Conservation (phyloP, 1,140 invertebrate genomes). For the Ladona fulva region DNA sequence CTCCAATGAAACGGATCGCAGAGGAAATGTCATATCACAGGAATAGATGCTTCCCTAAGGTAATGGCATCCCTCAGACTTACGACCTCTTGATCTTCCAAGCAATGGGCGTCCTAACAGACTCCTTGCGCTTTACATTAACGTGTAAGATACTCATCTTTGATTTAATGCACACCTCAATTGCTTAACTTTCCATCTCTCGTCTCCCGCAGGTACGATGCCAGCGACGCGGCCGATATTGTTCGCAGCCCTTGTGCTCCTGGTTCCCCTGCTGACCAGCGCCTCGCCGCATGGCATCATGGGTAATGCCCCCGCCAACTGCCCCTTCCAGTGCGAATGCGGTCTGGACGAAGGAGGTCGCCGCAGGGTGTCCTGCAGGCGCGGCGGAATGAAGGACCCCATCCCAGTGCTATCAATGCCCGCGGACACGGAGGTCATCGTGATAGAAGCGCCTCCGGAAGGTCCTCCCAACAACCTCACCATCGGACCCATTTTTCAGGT, state of each 20-base stretch:
- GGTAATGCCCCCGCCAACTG: background rate
- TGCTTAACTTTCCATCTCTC: too few relatives aligned
- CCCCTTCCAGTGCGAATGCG: constrained; percentile 5
- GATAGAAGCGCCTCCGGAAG: constrained; percentile 57
- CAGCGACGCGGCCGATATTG: too few relatives aligned
- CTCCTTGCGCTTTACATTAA: too few relatives aligned
- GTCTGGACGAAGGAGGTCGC: background rate
- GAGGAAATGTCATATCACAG: too few relatives aligned
- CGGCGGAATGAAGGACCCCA: constrained; percentile 48
- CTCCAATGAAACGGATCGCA: too few relatives aligned
- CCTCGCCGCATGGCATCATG: background rate
- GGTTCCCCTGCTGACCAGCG: background rate
- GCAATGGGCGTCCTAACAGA: too few relatives aligned
- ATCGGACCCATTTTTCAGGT: constrained; percentile 54
- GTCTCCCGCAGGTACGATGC: too few relatives aligned
- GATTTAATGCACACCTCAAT: too few relatives aligned
- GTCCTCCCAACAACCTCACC: constrained; percentile 54
- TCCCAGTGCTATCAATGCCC: constrained; percentile 51
- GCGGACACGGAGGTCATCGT: constrained; percentile 52
- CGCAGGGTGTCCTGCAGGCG: constrained; percentile 33
- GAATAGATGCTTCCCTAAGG: too few relatives aligned
- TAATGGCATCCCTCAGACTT: too few relatives aligned
- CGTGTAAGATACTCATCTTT: too few relatives aligned
- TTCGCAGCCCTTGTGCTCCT: background rate
- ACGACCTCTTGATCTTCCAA: too few relatives aligned